phyloP scores from a whole-genome alignment of 2,888 invertebrate species.

The Augiades crinisus region DNA sequence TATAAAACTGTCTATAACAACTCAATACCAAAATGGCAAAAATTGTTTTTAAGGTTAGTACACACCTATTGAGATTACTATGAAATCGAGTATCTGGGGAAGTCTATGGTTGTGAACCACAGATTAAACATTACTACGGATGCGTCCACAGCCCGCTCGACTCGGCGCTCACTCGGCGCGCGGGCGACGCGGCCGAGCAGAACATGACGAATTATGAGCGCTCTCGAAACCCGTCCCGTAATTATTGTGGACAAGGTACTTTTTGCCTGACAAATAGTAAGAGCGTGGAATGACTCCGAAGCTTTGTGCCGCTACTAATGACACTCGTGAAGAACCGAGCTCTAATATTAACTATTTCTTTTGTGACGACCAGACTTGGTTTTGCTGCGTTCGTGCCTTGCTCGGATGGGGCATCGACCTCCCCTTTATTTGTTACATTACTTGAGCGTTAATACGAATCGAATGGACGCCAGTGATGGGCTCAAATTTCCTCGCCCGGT shows the following conservation, averaged over 20 bases:
- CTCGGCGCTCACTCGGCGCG: constrained; percentile 50
- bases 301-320: constrained; percentile 78
- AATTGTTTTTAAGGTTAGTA: no score
- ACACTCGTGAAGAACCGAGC: constrained; percentile 67
- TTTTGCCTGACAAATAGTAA: constrained; percentile 80
- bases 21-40: no score
- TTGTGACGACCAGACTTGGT: constrained; percentile 66
- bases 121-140: no score
- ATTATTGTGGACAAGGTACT: constrained; percentile 80
- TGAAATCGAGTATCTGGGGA: no score
- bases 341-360: constrained; percentile 80
- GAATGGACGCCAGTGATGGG: constrained; percentile 67
- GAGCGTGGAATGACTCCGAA: constrained; percentile 73
- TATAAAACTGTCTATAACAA: no score
- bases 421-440: constrained; percentile 74
- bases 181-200: constrained; percentile 74
- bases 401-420: constrained; percentile 69
- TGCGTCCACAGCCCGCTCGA: constrained; percentile 60
- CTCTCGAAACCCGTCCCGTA: constrained; percentile 76
- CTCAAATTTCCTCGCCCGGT: constrained; percentile 67
- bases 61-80: no score
- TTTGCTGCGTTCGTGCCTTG: constrained; percentile 59
- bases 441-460: constrained; percentile 75
- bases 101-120: no score
- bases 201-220: constrained; percentile 79